Evolutionary conservation across 2,888 invertebrate species (phyloP).

Genomic region (Icerya purchasi): DNA sequence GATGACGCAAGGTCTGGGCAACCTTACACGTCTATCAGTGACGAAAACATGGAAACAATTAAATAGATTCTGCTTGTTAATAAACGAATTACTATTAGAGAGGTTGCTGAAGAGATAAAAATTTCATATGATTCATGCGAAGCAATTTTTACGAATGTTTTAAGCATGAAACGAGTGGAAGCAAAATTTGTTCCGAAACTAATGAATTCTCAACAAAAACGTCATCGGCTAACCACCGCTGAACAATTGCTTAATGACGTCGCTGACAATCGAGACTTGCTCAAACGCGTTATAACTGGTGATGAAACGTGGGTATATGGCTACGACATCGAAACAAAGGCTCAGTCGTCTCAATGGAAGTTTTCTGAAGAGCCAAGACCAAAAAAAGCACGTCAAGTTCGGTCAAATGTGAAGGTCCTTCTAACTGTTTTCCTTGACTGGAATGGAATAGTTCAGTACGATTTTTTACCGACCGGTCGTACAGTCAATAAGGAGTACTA

Average conservation of each 20-base stretch:
- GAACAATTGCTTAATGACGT: background rate
- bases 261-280: background rate
- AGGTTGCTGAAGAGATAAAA: background rate
- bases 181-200: background rate
- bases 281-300: background rate
- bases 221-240: background rate
- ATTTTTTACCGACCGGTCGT: background rate
- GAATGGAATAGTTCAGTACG: background rate
- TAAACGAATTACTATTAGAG: background rate
- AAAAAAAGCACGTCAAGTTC: background rate
- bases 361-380: background rate
- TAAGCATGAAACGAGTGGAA: background rate
- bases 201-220: background rate
- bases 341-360: background rate
- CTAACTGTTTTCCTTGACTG: background rate
- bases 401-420: background rate
- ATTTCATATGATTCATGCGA: too few species aligned
- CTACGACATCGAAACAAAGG: background rate
- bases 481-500: background rate
- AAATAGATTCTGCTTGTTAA: background rate
- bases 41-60: background rate
- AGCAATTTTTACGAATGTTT: background rate
- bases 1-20: background rate
- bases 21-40: background rate
- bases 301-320: background rate